A percentile compares a stretch with the other conserved stretches of the same genome.
Evolutionary conservation across 2,797 vertebrate species (phyloP).

Genomic region (Sebastes minor): DNA sequence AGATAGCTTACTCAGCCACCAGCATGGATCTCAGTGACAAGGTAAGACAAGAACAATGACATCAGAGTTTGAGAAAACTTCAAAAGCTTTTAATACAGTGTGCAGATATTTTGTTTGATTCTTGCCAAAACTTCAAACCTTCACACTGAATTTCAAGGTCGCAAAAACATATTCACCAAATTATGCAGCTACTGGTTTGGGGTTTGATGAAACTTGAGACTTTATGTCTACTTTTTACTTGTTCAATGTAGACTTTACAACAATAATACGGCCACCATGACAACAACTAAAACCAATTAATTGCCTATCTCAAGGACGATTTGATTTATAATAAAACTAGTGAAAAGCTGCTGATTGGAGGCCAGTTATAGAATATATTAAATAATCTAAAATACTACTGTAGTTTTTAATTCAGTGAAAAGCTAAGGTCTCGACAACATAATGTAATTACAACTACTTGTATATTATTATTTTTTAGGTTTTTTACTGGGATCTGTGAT

Average conservation of each 20-base stretch:
- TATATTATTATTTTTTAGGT: no score
- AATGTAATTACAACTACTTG: no score
- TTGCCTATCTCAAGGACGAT: neutral
- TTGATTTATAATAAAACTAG: neutral
- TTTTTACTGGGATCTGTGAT: no score
- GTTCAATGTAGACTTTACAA: neutral
- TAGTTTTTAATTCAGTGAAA: no score
- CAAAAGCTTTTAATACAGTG: neutral
- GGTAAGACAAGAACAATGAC: conserved; percentile 44
- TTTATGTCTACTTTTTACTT: neutral
- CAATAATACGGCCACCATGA: neutral
- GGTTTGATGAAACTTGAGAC: neutral
- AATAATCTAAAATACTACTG: neutral
- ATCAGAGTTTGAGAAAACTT: no score
- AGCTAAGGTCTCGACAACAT: no score
- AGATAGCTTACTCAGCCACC: conserved; percentile 98
- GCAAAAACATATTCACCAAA: neutral
- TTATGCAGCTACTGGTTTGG: neutral
- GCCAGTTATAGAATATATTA: neutral
- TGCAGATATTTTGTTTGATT: neutral
- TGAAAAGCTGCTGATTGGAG: neutral
- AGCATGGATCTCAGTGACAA: conserved; percentile 99
- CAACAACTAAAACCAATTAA: neutral
- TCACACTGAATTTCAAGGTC: neutral
- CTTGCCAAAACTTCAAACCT: neutral